These are phyloP conservation scores for Rhorus exstirpatorius DNA, from an alignment of 2,888 invertebrate species.

Conservation along the genomic window DNA sequence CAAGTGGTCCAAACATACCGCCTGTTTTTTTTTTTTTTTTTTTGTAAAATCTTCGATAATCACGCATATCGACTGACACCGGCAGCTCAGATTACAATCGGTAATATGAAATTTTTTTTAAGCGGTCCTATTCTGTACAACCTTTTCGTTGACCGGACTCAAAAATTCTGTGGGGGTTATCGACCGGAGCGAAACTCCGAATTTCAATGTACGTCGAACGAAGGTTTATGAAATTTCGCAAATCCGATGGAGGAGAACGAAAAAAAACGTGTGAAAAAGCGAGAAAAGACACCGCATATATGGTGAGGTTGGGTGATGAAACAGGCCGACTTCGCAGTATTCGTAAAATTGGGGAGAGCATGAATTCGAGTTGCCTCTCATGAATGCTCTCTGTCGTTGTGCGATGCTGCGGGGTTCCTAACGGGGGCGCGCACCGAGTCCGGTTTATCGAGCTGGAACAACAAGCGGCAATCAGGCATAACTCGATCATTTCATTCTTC, in stretches of 20 bases:
- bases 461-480: constrained; percentile 84
- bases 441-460: constrained; percentile 84
- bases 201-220: not conserved
- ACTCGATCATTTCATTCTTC: constrained; percentile 84
- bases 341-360: constrained; percentile 67
- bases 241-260: not conserved
- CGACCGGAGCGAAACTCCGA: not conserved
- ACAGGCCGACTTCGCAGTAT: constrained; percentile 68
- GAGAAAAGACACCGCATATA: constrained; percentile 24
- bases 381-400: constrained; percentile 46
- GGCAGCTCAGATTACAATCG: too few relatives aligned
- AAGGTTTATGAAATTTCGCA: constrained; percentile 17
- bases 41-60: too few relatives aligned
- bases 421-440: constrained; percentile 77
- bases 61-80: too few relatives aligned
- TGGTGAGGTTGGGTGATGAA: constrained; percentile 37
- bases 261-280: not conserved
- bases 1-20: too few relatives aligned
- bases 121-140: too few relatives aligned
- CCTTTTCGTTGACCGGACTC: too few relatives aligned
- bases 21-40: not conserved
- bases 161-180: too few relatives aligned
- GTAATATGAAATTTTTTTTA: too few relatives aligned
- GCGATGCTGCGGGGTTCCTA: constrained; percentile 68
- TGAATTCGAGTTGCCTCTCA: constrained; percentile 55